Base-by-base conservation (phyloP, 2,888 invertebrate genomes). In the Homarus gammarus region DNA sequence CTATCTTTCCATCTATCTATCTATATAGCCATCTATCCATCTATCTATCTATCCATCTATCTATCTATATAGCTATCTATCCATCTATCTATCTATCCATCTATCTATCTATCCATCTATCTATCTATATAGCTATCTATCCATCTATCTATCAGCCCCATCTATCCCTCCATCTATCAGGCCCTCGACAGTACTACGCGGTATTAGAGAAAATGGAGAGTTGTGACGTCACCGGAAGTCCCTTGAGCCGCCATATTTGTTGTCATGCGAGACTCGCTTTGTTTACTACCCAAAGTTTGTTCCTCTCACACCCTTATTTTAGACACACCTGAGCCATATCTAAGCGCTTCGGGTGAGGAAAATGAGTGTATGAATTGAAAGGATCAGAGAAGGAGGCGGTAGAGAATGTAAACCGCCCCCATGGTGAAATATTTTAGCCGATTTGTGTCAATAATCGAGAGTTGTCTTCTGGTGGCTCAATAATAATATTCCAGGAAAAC, bases 241-340 rank as follows among this genome's bases (percentile, higher is more conserved):
- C 22, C 27, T n/a, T 31, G 38, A 73, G 27, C 83, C 68, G 88
- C 88, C 88, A 88, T 88, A 51, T 83, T 88, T 88, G 88, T 88
- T 88, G 83, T 88, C 56, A 56, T 82, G 82, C 70, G 79, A 72
- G 70, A 44, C 78, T 36, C 51, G 83, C 86, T 86, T 86, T 86
- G 86, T 86, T 86, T 86, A 86, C 73, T 68, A 84, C 18, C n/a
- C n/a, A 15, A 56, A 31, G 15, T 38, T 40, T 1, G 73, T 8
- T 22, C 75, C 40, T 22, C 64, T 64, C 5, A 18, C 64, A 64
- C 27, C 64, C 64, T 64, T 27, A 27, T 61, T 36, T 61, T 70
- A 40, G 22, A 1, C 2, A 61, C 2, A 31, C 40, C 31, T 10
- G 5, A 27, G 31, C 22, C 22, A 27, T 27, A 6, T 38, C 10